Evolutionary conservation across 2,113 vertebrate genomes (phyloP).

Genomic region (Hyaena hyaena): DNA sequence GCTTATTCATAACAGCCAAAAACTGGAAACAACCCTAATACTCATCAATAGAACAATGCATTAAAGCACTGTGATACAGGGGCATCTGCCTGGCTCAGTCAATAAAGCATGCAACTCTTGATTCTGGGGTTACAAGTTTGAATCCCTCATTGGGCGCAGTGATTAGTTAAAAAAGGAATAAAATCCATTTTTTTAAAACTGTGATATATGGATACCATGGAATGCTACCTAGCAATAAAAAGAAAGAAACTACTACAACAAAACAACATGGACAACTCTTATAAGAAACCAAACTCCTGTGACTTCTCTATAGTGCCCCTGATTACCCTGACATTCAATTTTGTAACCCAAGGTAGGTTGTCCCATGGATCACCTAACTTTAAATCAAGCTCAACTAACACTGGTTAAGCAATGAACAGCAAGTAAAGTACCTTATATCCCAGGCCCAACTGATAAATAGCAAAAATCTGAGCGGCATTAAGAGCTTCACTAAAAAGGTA

Average conservation of each 20-base stretch:
- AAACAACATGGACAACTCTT: not conserved
- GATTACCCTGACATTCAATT: not conserved
- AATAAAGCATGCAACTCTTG: too few species aligned
- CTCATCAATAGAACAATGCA: not conserved
- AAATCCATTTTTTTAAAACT: not conserved
- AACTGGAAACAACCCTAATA: not conserved
- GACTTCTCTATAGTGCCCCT: not conserved
- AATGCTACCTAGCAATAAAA: not conserved
- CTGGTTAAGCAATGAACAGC: not conserved
- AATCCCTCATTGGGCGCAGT: too few species aligned
- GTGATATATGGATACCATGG: not conserved
- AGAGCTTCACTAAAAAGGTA: conserved; percentile 98
- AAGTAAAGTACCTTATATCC: conserved; percentile 94
- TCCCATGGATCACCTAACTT: not conserved
- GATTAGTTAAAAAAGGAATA: too few species aligned
- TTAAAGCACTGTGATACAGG: not conserved
- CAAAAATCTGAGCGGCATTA: conserved; percentile 97
- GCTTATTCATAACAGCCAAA: not conserved
- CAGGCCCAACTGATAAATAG: conserved; percentile 97
- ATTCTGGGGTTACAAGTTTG: too few species aligned
- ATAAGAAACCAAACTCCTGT: not conserved
- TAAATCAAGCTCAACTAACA: conserved; percentile 4
- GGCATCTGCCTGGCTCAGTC: too few species aligned
- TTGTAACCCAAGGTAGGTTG: not conserved
- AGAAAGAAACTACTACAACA: not conserved